These are phyloP conservation scores for Phataginus tricuspis DNA, from an alignment of 2,797 vertebrate species.

Conservation along the genomic window DNA sequence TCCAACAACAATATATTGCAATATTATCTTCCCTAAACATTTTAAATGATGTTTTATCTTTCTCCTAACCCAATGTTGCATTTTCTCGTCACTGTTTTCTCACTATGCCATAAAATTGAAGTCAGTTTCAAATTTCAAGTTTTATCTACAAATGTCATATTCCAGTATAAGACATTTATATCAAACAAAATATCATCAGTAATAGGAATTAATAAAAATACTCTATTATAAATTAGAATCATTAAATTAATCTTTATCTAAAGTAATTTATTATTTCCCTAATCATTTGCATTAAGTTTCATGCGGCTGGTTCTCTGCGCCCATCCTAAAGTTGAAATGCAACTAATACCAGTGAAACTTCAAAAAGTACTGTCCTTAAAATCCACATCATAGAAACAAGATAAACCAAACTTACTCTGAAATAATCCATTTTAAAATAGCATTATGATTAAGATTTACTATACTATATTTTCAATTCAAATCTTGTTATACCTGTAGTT, in stretches of 20 bases:
- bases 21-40: slow-evolving; percentile 52
- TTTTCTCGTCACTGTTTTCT: slow-evolving; percentile 59
- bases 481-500: slow-evolving; percentile 90
- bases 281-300: slow-evolving; percentile 31
- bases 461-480: slow-evolving; percentile 24
- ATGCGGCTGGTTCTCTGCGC: neutral
- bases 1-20: slow-evolving; percentile 43
- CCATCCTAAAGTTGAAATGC: slow-evolving; percentile 32
- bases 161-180: slow-evolving; percentile 7
- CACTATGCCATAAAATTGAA: slow-evolving; percentile 9
- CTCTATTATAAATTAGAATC: slow-evolving; percentile 13
- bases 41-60: slow-evolving; percentile 37
- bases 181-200: slow-evolving; percentile 40
- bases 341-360: slow-evolving; percentile 12
- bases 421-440: slow-evolving; percentile 40
- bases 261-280: slow-evolving; percentile 54
- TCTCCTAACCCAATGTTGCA: neutral
- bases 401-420: slow-evolving; percentile 21
- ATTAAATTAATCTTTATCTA: slow-evolving; percentile 35
- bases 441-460: slow-evolving; percentile 37
- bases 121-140: slow-evolving; percentile 37
- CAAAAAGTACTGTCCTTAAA: slow-evolving; percentile 39
- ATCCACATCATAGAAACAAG: slow-evolving; percentile 38
- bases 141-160: slow-evolving; percentile 14
- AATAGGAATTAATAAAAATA: slow-evolving; percentile 38